Conservation (phyloP, 2,888 invertebrate genomes). For the Fragum whitleyi region DNA sequence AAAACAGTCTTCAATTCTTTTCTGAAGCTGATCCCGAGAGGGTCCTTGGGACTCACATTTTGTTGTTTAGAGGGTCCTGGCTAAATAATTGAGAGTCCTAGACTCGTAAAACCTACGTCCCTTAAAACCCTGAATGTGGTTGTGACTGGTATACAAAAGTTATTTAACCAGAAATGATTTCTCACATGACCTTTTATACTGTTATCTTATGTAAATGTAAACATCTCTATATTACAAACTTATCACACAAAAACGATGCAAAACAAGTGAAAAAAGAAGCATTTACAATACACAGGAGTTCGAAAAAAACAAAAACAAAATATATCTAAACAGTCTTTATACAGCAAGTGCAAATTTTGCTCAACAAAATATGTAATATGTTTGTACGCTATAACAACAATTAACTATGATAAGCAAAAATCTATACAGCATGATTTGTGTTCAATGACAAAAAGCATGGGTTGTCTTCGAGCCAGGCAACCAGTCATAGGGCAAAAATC, state of each 20-base stretch:
- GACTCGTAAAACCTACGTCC: no score
- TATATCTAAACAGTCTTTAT: conserved; percentile 6
- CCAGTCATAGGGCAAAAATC: not conserved
- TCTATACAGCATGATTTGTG: not conserved
- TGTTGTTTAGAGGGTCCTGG: no score
- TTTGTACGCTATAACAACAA: not conserved
- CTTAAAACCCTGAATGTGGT: no score
- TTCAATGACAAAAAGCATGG: not conserved
- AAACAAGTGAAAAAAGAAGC: conserved; percentile 10
- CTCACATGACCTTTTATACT: not conserved
- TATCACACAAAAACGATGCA: conserved; percentile 11
- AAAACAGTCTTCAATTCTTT: no score
- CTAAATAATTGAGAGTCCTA: no score
- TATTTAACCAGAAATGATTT: no score
- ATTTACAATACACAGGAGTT: not conserved
- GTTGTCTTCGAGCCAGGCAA: not conserved
- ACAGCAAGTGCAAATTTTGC: conserved; percentile 16
- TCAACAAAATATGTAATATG: conserved; percentile 17
- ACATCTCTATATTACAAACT: not conserved
- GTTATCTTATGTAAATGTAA: not conserved
- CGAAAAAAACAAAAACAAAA: not conserved
- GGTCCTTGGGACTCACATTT: no score
- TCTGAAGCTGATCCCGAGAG: no score
- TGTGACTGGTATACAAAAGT: no score
- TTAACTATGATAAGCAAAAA: not conserved